A percentile compares a stretch with the other conserved stretches of the same genome.
Evolutionary conservation across 1,140 invertebrate species (phyloP).

Genomic region (Magallana ariakensis): DNA sequence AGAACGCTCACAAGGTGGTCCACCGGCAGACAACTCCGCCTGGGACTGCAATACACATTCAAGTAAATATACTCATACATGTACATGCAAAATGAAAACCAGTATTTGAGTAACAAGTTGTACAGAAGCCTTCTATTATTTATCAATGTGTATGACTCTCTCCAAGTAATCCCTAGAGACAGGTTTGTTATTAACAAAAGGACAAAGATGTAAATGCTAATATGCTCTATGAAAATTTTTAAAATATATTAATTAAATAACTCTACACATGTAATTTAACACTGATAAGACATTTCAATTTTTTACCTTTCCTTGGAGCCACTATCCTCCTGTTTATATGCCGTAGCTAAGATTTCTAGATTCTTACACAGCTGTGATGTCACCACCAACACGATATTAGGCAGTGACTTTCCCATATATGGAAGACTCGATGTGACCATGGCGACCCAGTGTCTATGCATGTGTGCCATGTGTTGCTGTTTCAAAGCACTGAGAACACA

Average conservation of each 20-base stretch:
- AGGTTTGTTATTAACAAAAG: no score
- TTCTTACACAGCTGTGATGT: constrained; percentile 92
- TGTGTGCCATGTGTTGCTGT: constrained; percentile 82
- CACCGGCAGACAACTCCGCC: constrained; percentile 81
- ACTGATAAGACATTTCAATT: background rate
- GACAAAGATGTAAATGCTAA: no score
- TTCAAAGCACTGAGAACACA: constrained; percentile 89
- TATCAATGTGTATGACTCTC: no score
- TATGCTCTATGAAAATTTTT: no score
- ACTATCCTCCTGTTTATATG: constrained; percentile 56
- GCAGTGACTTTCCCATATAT: constrained; percentile 87
- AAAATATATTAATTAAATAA: no score
- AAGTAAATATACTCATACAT: no score
- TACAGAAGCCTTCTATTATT: no score
- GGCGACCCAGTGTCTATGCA: constrained; percentile 88
- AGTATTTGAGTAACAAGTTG: no score
- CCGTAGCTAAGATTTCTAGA: constrained; percentile 84
- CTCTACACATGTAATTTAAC: no score
- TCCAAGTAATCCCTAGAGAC: no score
- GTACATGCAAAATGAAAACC: no score
- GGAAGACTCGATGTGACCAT: constrained; percentile 89
- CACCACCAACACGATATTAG: constrained; percentile 88
- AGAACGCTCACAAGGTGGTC: constrained; percentile 91
- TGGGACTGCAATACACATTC: background rate
- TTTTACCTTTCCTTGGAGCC: background rate